Conservation (phyloP, 2,888 invertebrate genomes). For the Scrobipalpa costella region DNA sequence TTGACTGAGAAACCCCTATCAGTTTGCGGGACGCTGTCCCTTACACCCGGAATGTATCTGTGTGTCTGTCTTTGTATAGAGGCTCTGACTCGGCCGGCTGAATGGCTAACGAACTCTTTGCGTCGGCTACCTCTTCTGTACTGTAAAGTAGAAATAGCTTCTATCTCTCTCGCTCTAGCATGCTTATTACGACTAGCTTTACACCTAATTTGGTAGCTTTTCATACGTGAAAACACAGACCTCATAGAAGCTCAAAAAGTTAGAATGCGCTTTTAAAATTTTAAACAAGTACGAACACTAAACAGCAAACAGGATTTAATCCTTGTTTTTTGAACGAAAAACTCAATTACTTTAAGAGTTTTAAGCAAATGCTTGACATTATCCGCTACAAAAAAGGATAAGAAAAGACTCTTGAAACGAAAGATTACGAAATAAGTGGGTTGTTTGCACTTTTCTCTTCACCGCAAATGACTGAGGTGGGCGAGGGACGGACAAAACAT, state of each 20-base stretch:
- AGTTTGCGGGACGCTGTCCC: too few species aligned
- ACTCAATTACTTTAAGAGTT: constrained; percentile 5
- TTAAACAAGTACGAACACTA: not conserved
- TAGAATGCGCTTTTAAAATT: not conserved
- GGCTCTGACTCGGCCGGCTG: constrained; percentile 2
- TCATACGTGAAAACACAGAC: too few species aligned
- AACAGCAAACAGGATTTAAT: not conserved
- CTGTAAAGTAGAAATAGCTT: not conserved
- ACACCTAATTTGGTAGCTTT: too few species aligned
- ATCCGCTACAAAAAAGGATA: constrained; percentile 9
- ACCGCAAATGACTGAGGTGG: constrained; percentile 26
- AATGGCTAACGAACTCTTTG: constrained; percentile 5
- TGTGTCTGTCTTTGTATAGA: too few species aligned
- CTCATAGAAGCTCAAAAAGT: too few species aligned
- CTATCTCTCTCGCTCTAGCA: not conserved
- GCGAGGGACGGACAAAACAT: constrained; percentile 24
- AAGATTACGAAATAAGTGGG: constrained; percentile 29
- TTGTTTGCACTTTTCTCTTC: constrained; percentile 29
- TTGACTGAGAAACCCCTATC: too few species aligned
- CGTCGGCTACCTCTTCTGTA: not conserved
- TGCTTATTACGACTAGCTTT: not conserved
- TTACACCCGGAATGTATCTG: too few species aligned
- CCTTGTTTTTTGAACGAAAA: not conserved
- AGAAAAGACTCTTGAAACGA: constrained; percentile 19
- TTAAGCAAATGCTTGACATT: constrained; percentile 13